Evolutionary conservation across 1,140 invertebrate species (phyloP).

Genomic region (Gonioctena quinquepunctata): DNA sequence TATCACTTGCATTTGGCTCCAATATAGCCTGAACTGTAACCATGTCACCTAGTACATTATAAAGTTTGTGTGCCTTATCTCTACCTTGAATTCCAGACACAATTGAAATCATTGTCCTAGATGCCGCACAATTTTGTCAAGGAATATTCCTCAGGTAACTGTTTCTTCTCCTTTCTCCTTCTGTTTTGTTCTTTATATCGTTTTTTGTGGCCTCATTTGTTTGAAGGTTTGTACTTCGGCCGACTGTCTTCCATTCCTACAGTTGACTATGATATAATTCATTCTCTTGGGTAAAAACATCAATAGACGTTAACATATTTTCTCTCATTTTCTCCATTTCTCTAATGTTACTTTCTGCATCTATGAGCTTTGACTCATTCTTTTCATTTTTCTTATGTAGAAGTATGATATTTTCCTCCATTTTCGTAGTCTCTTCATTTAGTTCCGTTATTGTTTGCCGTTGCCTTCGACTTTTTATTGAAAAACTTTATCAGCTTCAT

Average conservation of each 20-base stretch:
- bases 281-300: background rate
- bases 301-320: background rate
- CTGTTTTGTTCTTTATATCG: too few species aligned
- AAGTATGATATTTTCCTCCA: too few species aligned
- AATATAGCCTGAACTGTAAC: background rate
- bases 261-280: background rate
- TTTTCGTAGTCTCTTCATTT: background rate
- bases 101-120: too few species aligned
- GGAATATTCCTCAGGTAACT: background rate
- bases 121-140: background rate
- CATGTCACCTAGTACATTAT: background rate
- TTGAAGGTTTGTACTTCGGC: background rate
- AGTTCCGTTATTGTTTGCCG: background rate
- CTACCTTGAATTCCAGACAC: too few species aligned
- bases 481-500: background rate
- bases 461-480: background rate
- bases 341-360: background rate
- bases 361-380: background rate
- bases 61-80: background rate
- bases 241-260: background rate
- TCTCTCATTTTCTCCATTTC: background rate
- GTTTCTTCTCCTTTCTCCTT: background rate
- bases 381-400: background rate
- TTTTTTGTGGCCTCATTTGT: background rate
- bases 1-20: too few species aligned